A percentile compares a stretch with the other conserved stretches of the same genome.
Evolutionary conservation across 2,113 vertebrate species (phyloP).

Genomic region (Promerops cafer): DNA sequence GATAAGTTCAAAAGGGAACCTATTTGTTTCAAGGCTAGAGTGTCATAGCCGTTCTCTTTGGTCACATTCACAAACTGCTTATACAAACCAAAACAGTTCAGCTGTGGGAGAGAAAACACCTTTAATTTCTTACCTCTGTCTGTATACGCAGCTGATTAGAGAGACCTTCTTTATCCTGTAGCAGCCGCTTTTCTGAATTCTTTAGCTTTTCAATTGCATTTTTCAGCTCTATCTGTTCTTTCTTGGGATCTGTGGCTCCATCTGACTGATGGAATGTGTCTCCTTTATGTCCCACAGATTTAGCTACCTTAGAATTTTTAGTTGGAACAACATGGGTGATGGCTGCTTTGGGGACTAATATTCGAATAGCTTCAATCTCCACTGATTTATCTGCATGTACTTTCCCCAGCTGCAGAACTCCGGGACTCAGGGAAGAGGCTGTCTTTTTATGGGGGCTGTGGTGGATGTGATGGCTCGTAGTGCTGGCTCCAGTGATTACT

Average conservation of each 20-base stretch:
- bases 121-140: slow-evolving; percentile 82
- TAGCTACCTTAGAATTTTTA: slow-evolving; percentile 68
- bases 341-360: slow-evolving; percentile 88
- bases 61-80: neutral
- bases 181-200: slow-evolving; percentile 87
- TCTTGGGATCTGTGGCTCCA: slow-evolving; percentile 67
- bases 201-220: slow-evolving; percentile 82
- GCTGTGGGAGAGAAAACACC: neutral
- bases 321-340: slow-evolving; percentile 76
- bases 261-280: slow-evolving; percentile 71
- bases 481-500: slow-evolving; percentile 28
- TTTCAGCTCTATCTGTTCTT: slow-evolving; percentile 80
- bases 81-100: neutral
- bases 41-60: neutral
- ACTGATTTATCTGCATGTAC: slow-evolving; percentile 80
- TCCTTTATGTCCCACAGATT: slow-evolving; percentile 65
- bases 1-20: neutral
- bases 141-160: slow-evolving; percentile 91
- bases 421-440: slow-evolving; percentile 68
- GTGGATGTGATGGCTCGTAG: slow-evolving; percentile 39
- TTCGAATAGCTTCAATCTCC: slow-evolving; percentile 89
- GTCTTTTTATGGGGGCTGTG: slow-evolving; percentile 69
- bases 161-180: slow-evolving; percentile 97
- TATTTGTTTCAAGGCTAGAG: neutral
- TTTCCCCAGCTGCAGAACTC: slow-evolving; percentile 89